A percentile compares a stretch with the other conserved stretches of the same genome.
phyloP scores from a whole-genome alignment of 2,888 invertebrate genomes.

The Acanthosoma haemorrhoidale region DNA sequence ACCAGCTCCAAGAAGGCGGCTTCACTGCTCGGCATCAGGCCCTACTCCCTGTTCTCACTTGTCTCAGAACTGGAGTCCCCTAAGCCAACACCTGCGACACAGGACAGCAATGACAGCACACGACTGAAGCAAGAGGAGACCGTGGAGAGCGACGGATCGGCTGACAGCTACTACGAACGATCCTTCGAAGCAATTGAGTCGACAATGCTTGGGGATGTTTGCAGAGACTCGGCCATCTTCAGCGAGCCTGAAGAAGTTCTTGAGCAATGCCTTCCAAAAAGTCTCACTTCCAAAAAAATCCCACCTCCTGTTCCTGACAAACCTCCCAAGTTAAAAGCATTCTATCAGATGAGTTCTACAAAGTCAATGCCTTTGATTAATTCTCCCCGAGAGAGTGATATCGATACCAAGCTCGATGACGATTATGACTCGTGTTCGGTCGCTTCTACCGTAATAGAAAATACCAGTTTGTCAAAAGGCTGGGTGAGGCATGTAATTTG shows the following conservation, averaged over 20 bases:
- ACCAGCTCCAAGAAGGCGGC: conserved; percentile 42
- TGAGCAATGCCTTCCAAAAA: conserved; percentile 39
- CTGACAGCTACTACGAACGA: conserved; percentile 69
- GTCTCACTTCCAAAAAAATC: conserved; percentile 41
- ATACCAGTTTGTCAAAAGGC: conserved; percentile 50
- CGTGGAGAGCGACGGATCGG: conserved; percentile 49
- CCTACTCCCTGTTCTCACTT: conserved; percentile 53
- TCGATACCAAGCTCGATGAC: conserved; percentile 44
- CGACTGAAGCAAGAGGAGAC: conserved; percentile 37
- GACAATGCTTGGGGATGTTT: conserved; percentile 58
- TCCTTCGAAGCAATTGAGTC: conserved; percentile 70
- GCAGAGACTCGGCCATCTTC: conserved; percentile 77
- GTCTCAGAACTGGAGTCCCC: conserved; percentile 55
- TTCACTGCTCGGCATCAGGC: conserved; percentile 43
- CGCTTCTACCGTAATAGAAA: conserved; percentile 46
- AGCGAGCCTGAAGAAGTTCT: conserved; percentile 63
- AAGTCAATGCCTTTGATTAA: conserved; percentile 21
- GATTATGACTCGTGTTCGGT: conserved; percentile 47
- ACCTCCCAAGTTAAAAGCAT: conserved; percentile 46
- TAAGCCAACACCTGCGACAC: conserved; percentile 44
- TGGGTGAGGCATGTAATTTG: conserved; percentile 66
- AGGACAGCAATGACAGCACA: conserved; percentile 39
- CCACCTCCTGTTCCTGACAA: conserved; percentile 64
- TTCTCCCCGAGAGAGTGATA: conserved; percentile 24
- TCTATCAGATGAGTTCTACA: conserved; percentile 39